Evolutionary conservation across 2,888 invertebrate species (phyloP), one percentile per base, ranked within the genome.

Genomic region (Halocaridina rubra): DNA sequence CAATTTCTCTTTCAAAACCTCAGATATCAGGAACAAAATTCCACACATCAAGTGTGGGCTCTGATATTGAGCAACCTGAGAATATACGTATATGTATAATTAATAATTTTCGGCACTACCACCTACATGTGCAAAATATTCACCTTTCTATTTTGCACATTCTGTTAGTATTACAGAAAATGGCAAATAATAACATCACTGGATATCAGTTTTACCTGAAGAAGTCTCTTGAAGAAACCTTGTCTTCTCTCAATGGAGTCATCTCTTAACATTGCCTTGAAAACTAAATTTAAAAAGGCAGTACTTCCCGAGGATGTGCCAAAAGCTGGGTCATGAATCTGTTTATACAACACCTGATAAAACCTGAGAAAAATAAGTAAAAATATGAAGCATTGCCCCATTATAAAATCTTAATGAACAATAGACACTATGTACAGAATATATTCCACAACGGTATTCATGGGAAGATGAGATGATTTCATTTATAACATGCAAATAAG

Each of bases 281-380:
- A 97, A 24, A 98, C 91, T 81, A 99, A 93, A 90, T 97, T 97
- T 88, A 98, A 93, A 89, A 98, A 94, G 88, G 97, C 93, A 0
- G 96, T 95, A 71, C 94, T 94, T 89, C 88, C 85, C 0, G 95
- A 94, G 13, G 93, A 93, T n/a, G 90, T 90, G 4, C 93, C 92
- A 81, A 97, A 91, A 81, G 95, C 94, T 0, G 96, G 93, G 90
- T 96, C 96, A 0, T 95, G 91, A 81, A 99, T 91, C 90, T 98
- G 98, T 27, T 94, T 93, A 90, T 99, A 99, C 46, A 99, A 93
- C 0, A 97, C 95, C 85, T 94, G 94, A 91, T 98, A 98, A 92
- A 95, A 97, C 89, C 95, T 94, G 87, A 7, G 19, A 53, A 53
- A 16, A 67, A 22, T 67, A 5, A 3, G 24, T 13, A 4, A 16